Percentiles rank a stretch among this genome's conserved stretches.
phyloP scores from a whole-genome alignment of 2,797 vertebrate species.

The Darevskia mixta region DNA sequence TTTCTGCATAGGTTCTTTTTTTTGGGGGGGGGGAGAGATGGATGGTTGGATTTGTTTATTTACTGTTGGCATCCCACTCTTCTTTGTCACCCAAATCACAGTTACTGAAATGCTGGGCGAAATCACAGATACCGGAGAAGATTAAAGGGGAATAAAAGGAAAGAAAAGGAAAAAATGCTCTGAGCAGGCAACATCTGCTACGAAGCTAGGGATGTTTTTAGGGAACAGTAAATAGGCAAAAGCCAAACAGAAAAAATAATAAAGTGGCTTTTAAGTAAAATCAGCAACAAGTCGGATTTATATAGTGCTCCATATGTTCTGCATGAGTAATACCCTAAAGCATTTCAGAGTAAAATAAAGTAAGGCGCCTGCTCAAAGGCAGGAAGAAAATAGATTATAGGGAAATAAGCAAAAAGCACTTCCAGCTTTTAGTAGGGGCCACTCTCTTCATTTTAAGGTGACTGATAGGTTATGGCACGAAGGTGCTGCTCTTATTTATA shows the following conservation, averaged over 20 bases:
- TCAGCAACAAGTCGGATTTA: constrained; percentile 78
- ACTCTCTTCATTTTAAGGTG: constrained; percentile 69
- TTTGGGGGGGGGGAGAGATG: constrained; percentile 15
- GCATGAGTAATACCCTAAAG: constrained; percentile 68
- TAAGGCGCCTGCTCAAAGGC: constrained; percentile 54
- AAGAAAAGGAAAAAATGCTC: constrained; percentile 45
- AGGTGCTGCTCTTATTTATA: constrained; percentile 75
- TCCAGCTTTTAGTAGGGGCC: constrained; percentile 72
- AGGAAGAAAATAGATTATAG: background rate
- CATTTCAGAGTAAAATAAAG: constrained; percentile 68
- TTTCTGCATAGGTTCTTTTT: background rate
- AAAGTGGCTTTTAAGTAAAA: constrained; percentile 79
- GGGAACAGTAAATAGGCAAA: constrained; percentile 73
- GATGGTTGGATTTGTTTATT: constrained; percentile 70
- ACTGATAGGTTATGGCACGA: constrained; percentile 57
- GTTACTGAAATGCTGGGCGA: constrained; percentile 32
- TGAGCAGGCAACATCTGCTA: constrained; percentile 62
- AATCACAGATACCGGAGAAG: constrained; percentile 52
- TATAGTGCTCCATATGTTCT: constrained; percentile 76
- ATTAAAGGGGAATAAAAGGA: constrained; percentile 62
- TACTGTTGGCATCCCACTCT: constrained; percentile 65
- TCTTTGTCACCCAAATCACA: constrained; percentile 46
- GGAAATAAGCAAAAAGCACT: constrained; percentile 75
- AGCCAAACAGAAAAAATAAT: constrained; percentile 76
- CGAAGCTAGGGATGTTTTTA: constrained; percentile 65